Base-by-base conservation (phyloP, 2,113 vertebrate genomes). In the Symphodus melops region DNA sequence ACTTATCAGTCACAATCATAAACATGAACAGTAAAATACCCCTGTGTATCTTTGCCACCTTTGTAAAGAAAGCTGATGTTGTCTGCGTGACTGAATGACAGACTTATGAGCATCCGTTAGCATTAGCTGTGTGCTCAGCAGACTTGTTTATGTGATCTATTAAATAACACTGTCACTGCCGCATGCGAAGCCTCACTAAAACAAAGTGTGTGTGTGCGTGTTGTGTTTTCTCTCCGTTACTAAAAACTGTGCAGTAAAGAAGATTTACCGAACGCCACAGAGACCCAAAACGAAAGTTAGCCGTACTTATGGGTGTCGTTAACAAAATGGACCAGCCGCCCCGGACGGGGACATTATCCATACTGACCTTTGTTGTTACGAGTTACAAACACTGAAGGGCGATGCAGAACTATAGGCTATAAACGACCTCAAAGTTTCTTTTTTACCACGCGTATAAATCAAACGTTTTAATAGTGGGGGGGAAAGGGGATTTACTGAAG, bases 91-190 rank as follows among this genome's bases (percentile, higher is more conserved):
- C n/a, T 65, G 25, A 49, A 69, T 46, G 68, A 44, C 74, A 66
- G 58, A 55, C 48, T 83, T 74, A 80, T 42, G 75, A 75, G 54
- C 0, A 0, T 8, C 63, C 19, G 55, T 63, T 62, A 70, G 77
- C 46, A 51, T 71, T 64, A 74, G 59, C 53, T n/a, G 11, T 48
- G 33, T 33, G 41, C 71, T 68, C 68, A 21, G 78, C 78, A 62
- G n/a, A 58, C 44, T 68, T 5, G 2, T 77, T 88, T 75, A 77
- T 68, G 77, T 37, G 19, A 41, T 8, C 10, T 61, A 65, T 74
- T 81, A 85, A 83, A 83, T 76, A 79, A 81, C 23, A 7, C 13
- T 28, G 70, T 65, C 36, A 48, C n/a, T 39, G 46, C 52, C 14
- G 44, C 39, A 3, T 23, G 53, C 33, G 57, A 69, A 59, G 14